Evolutionary conservation across 2,113 vertebrate species (phyloP), one percentile per base, ranked within the genome.

Genomic region (Phoxinus phoxinus): DNA sequence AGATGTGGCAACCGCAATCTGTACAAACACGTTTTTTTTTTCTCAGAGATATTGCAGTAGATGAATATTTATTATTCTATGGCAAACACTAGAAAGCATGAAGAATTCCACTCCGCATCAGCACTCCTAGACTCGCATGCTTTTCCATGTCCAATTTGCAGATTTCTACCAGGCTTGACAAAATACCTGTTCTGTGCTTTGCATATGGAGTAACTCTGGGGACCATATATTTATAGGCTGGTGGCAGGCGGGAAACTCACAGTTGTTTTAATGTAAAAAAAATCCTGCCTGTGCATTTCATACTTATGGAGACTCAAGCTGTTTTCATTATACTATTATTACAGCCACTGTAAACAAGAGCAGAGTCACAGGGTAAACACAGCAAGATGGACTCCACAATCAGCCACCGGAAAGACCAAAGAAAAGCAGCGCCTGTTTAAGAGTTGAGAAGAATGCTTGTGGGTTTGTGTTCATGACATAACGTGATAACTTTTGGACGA

Each of bases 151-250:
- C 85, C 77, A 76, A 82, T 85, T 77, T 84, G 83, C 79, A 86
- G 78, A 79, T 83, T 85, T 80, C 56, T 72, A 74, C 83, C 77
- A 69, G 73, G 78, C 59, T 78, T 89, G 88, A 89, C 86, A 89
- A 87, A 89, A 87, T 87, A 89, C 83, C 83, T 83, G 85, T 75
- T 73, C 21, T 30, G 72, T 87, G 63, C 32, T 89, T 86, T 89
- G 87, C 87, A 89, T 86, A 85, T 67, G 88, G 56, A 85, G 73
- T 65, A 35, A 35, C 79, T 80, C 79, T 35, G 44, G 65, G 83
- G 88, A 87, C 46, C 35, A 65, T 78, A 83, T 87, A 89, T 89
- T 89, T 89, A 89, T 89, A 89, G 83, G 83, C 72, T 27, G 15
- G 44, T 83, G 87, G 85, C 85, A 85, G 85, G 51, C 59, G 51